Percentiles rank a stretch among this genome's conserved stretches.
These are phyloP conservation scores for Polydrusus pterygomalis DNA, from an alignment of 2,888 invertebrate species.

Conservation along the genomic window DNA sequence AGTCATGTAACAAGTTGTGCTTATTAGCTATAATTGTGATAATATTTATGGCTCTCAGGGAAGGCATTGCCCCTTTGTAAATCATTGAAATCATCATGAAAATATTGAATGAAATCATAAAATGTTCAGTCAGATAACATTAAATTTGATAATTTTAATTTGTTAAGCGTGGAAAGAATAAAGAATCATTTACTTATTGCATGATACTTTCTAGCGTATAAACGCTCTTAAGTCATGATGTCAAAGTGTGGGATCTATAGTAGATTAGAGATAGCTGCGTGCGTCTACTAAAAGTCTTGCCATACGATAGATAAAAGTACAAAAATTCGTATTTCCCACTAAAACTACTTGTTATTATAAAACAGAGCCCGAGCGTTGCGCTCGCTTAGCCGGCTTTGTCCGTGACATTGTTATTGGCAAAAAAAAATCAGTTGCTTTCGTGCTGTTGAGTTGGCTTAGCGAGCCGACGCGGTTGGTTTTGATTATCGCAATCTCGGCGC, in stretches of 20 bases:
- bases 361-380: slow-evolving; percentile 41
- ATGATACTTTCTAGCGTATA: too few relatives aligned
- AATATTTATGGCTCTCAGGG: too few relatives aligned
- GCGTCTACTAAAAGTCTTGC: slow-evolving; percentile 11
- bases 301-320: slow-evolving; percentile 23
- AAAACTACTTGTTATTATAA: slow-evolving; percentile 49
- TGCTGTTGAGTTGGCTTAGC: slow-evolving; percentile 56
- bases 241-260: slow-evolving; percentile 4
- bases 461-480: slow-evolving; percentile 49
- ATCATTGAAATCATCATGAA: too few relatives aligned
- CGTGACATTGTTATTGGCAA: slow-evolving; percentile 64
- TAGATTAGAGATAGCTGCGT: slow-evolving; percentile 26
- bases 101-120: too few relatives aligned
- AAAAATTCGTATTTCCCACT: slow-evolving; percentile 56
- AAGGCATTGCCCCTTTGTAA: too few relatives aligned
- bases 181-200: too few relatives aligned
- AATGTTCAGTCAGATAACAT: too few relatives aligned
- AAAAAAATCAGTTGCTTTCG: slow-evolving; percentile 64
- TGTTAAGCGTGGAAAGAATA: too few relatives aligned
- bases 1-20: too few relatives aligned
- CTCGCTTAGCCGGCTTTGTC: slow-evolving; percentile 59
- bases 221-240: not conserved
- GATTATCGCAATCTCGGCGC: slow-evolving; percentile 45
- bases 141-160: too few relatives aligned
- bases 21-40: too few relatives aligned